Conservation (phyloP, 2,797 vertebrate genomes). For the Acanthis flammea region DNA sequence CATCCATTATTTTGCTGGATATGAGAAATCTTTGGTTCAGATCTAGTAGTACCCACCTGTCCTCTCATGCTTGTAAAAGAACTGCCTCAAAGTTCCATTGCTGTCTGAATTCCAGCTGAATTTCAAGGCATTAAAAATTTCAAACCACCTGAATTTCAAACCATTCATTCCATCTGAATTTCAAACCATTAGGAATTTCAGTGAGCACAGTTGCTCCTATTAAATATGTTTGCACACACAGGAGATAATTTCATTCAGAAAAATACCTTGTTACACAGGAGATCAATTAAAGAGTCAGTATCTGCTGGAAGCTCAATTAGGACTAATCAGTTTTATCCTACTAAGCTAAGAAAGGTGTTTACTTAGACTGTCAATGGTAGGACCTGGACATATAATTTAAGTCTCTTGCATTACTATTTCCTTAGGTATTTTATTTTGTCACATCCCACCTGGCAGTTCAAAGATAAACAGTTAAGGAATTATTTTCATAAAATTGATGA, state of each 20-base stretch:
- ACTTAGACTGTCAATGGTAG: background rate
- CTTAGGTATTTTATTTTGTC: background rate
- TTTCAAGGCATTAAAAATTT: background rate
- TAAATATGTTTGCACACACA: background rate
- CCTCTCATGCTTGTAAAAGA: background rate
- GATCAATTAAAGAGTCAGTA: background rate
- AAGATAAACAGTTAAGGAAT: background rate
- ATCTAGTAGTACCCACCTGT: background rate
- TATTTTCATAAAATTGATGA: background rate
- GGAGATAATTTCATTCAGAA: background rate
- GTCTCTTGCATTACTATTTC: background rate
- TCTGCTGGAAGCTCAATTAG: conserved; percentile 4
- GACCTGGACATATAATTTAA: background rate
- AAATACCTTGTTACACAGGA: background rate
- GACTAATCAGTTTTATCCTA: conserved; percentile 6
- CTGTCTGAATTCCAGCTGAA: background rate
- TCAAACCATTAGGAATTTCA: background rate
- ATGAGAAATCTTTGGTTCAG: background rate
- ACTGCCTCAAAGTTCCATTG: background rate
- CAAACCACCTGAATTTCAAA: background rate
- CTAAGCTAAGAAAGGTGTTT: background rate
- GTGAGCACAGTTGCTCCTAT: background rate
- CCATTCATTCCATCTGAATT: background rate
- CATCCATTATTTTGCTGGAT: background rate
- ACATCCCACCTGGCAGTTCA: background rate